Evolutionary conservation across 1,140 invertebrate genomes (phyloP).

Genomic region (Acromyrmex echinatior): DNA sequence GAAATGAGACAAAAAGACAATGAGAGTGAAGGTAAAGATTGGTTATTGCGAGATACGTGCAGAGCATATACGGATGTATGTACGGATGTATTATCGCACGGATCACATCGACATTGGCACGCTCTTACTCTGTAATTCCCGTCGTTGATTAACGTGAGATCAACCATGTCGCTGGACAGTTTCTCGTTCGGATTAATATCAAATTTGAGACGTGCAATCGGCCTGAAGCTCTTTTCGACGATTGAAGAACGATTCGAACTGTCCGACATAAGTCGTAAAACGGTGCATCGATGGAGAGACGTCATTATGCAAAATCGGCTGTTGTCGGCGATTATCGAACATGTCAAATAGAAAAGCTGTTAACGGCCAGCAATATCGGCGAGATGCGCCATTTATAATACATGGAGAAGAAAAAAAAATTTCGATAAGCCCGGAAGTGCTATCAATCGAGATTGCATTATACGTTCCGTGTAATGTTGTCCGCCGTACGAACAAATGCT

Average conservation of each 20-base stretch:
- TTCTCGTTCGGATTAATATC: conserved; percentile 73
- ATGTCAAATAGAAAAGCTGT: neutral
- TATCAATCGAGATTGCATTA: neutral
- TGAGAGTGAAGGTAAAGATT: neutral
- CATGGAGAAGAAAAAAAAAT: neutral
- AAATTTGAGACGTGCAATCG: conserved; percentile 65
- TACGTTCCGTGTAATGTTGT: neutral
- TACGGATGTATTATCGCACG: conserved; percentile 2
- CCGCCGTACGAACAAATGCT: neutral
- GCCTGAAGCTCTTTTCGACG: neutral
- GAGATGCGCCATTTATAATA: neutral
- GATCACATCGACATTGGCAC: conserved; percentile 62
- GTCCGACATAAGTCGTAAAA: neutral
- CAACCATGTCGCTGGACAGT: conserved; percentile 67
- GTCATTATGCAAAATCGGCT: conserved; percentile 33
- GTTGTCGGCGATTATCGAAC: neutral
- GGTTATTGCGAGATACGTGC: conserved; percentile 12
- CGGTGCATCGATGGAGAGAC: neutral
- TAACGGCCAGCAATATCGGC: neutral
- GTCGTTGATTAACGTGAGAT: conserved; percentile 74
- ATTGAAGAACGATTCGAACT: neutral
- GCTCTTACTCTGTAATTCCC: conserved; percentile 36
- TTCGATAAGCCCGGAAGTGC: neutral
- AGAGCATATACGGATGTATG: conserved; percentile 26
- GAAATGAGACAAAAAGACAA: neutral